Percentiles rank a stretch among this genome's conserved stretches.
phyloP scores from a whole-genome alignment of 2,888 invertebrate species.

The Epinotia bilunana region DNA sequence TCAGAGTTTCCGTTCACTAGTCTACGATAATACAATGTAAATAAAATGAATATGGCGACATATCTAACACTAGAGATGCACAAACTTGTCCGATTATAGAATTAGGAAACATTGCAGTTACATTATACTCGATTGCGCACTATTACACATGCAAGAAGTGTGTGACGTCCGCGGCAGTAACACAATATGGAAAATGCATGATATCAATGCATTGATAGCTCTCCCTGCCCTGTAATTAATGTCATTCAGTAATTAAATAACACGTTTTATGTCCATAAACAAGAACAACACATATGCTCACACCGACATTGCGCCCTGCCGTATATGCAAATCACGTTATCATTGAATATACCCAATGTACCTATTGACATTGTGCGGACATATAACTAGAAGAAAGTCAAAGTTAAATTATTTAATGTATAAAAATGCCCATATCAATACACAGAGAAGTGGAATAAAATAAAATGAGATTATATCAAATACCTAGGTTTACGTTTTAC shows the following conservation, averaged over 20 bases:
- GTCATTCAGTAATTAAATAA: constrained; percentile 25
- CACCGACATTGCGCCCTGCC: background rate
- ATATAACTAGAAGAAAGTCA: no score
- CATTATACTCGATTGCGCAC: no score
- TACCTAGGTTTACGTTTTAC: no score
- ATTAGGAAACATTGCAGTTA: background rate
- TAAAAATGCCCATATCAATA: no score
- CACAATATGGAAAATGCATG: background rate
- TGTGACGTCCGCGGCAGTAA: background rate
- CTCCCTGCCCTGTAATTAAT: background rate
- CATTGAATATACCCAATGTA: background rate
- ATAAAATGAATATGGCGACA: background rate
- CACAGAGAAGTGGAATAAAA: no score
- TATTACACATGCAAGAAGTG: no score
- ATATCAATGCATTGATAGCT: constrained; percentile 18
- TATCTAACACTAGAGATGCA: background rate
- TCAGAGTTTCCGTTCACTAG: background rate
- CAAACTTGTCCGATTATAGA: background rate
- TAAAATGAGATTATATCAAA: no score
- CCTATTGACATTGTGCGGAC: background rate
- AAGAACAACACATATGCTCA: constrained; percentile 2
- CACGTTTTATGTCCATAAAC: constrained; percentile 14
- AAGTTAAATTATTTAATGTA: no score
- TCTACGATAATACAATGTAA: background rate
- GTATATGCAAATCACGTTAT: background rate